Conservation (phyloP, 2,888 invertebrate species). For the Synanthedon andrenaeformis region DNA sequence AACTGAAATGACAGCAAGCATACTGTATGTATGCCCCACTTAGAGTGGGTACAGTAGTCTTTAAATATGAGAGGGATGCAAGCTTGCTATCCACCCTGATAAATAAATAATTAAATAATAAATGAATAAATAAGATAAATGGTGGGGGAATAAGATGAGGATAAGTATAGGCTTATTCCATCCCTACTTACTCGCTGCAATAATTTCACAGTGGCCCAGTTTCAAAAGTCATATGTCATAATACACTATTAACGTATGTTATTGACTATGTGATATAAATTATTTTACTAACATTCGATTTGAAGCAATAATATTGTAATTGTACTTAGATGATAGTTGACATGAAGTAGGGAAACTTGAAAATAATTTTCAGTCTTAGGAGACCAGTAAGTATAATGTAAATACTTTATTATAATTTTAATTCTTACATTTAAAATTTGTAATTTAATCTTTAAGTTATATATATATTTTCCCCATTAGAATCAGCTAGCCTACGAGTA, state of each 20-base stretch:
- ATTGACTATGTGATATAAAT: conserved; percentile 27
- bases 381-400: conserved; percentile 34
- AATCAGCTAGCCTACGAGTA: conserved; percentile 36
- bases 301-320: conserved; percentile 24
- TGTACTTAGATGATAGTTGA: conserved; percentile 13
- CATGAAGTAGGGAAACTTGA: conserved; percentile 27
- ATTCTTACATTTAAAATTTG: conserved; percentile 19
- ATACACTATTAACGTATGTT: conserved; percentile 9
- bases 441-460: conserved; percentile 27
- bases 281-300: conserved; percentile 6
- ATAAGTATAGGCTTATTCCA: too few relatives aligned
- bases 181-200: too few relatives aligned
- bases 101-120: too few relatives aligned
- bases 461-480: conserved; percentile 29
- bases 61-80: too few relatives aligned
- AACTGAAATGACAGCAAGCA: too few relatives aligned
- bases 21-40: too few relatives aligned
- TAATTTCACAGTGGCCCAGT: too few relatives aligned
- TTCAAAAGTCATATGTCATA: too few relatives aligned
- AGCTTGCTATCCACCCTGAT: too few relatives aligned
- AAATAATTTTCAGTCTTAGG: conserved; percentile 25
- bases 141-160: too few relatives aligned
- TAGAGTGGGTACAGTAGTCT: too few relatives aligned
- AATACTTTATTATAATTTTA: conserved; percentile 44
- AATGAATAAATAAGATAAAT: too few relatives aligned